phyloP scores from a whole-genome alignment of 2,888 invertebrate species.

The Ditula angustiorana region DNA sequence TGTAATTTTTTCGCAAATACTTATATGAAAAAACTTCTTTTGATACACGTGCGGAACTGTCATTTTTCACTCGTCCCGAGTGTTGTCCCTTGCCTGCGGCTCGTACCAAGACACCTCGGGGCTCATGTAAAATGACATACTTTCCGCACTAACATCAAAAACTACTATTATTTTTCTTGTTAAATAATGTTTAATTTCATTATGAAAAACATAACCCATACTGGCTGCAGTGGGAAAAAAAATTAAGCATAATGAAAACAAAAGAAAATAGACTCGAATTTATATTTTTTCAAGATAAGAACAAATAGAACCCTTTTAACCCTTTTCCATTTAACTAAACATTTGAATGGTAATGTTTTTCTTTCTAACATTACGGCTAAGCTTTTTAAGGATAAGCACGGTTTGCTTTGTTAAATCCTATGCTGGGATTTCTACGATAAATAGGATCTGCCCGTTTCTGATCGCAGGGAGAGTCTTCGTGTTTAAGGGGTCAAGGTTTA shows the following conservation, averaged over 20 bases:
- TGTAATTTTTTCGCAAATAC: too few species aligned
- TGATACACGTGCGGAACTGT: too few species aligned
- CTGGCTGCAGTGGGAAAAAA: neutral
- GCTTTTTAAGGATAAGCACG: slow-evolving; percentile 20
- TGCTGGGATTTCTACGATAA: neutral
- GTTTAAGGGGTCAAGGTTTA: neutral
- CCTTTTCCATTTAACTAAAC: slow-evolving; percentile 26
- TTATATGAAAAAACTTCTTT: too few species aligned
- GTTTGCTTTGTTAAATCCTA: slow-evolving; percentile 2
- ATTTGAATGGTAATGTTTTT: slow-evolving; percentile 22
- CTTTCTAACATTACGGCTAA: slow-evolving; percentile 15
- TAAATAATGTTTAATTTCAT: too few species aligned
- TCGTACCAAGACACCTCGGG: too few species aligned
- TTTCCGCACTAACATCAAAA: too few species aligned
- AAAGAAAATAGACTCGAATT: neutral
- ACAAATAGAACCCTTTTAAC: slow-evolving; percentile 34
- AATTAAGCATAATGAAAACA: neutral
- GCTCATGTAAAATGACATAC: too few species aligned
- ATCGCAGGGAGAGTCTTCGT: neutral
- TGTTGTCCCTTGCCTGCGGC: too few species aligned
- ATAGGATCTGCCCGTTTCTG: slow-evolving; percentile 1
- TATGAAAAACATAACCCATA: too few species aligned
- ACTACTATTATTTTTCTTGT: neutral
- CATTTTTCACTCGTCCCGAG: too few species aligned
- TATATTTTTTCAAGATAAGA: slow-evolving; percentile 20